Evolutionary conservation across 2,113 vertebrate genomes (phyloP), one percentile per base, ranked within the genome.

Genomic region (Vanacampus margaritifer): DNA sequence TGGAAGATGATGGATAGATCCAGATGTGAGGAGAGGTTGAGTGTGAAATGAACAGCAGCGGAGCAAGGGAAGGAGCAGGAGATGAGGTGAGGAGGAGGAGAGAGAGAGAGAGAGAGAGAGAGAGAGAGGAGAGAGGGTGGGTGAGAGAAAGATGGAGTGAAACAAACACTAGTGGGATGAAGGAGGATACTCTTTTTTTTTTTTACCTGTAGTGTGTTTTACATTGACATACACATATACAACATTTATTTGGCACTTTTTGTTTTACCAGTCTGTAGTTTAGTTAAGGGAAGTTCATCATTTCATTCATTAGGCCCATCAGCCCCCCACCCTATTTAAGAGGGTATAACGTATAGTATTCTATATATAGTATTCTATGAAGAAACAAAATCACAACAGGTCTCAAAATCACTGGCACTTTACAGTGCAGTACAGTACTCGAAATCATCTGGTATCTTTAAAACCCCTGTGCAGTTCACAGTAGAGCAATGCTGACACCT

Each of bases 61-160:
- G 64, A 48, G 74, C 59, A 74, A 77, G 58, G 14, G 73, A 32
- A 21, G 60, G 78, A 43, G 76, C 54, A 61, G 71, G 50, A 65
- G 63, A 36, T 28, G 19, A 26, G 28, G 12, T 21, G 21, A 65
- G 45, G 35, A 74, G 36, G 68, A 65, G 64, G 64, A 64, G 73
- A 26, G 39, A 43, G 53, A 41, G 58, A n/a, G 64, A 61, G 51
- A 12, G 36, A 28, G 67, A 50, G 60, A 28, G 16, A 12, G 19
- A 32, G 74, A 63, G 41, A 45, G 43, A 14, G 67, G 71, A 75
- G 74, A 67, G 62, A 69, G 72, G 67, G 64, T 60, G 76, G 57
- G 75, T 63, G 72, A 81, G 69, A 70, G 61, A 82, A 68, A 70
- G 61, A 82, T 56, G 80, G 82, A 85, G 71, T 61, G 68, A 81